Evolutionary conservation across 2,888 invertebrate species (phyloP), one percentile per base, ranked within the genome.

Genomic region (Drosophila incognita): DNA sequence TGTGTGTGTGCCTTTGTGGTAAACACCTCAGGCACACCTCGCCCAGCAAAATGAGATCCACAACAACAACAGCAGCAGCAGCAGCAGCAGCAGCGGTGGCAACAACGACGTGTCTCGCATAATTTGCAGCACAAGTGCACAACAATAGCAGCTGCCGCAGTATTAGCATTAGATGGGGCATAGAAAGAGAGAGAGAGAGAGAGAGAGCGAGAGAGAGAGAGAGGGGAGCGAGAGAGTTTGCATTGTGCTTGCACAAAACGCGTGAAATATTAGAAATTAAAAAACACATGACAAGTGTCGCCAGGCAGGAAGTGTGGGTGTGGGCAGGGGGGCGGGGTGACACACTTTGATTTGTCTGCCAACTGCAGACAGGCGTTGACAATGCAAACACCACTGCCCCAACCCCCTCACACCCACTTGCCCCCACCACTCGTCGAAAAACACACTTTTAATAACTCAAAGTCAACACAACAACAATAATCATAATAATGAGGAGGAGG

Each of bases 241-340:
- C 31, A 57, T 57, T 57, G 42, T 57, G 57, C 10, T 57, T 13
- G 35, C 36, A 61, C 33, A 63, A 67, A 66, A 74, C 89, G 86
- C 86, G 85, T 85, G 85, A 85, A 85, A 85, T 85, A 90, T 85
- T 85, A 85, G 85, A 85, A 85, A 90, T 90, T 90, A 90, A 86
- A 85, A 85, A 85, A 76, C 90, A 85, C 86, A 85, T 90, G 85
- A 85, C 85, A 84, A 83, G 85, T 69, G 56, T 49, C 60, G 79
- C 67, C 46, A 46, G 46, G 46, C 46, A 46, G 46, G 46, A 46
- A 46, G 21, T 46, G 46, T 7, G 21, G 21, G 11, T 46, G 13
- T 15, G 15, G 2, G 15, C 4, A 15, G 24, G 21, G 8, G 15
- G 13, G 29, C 6, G 29, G 18, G 73, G 79, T 46, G 46, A 46